Evolutionary conservation across 1,140 invertebrate genomes (phyloP).

Genomic region (Trialeurodes vaporariorum): DNA sequence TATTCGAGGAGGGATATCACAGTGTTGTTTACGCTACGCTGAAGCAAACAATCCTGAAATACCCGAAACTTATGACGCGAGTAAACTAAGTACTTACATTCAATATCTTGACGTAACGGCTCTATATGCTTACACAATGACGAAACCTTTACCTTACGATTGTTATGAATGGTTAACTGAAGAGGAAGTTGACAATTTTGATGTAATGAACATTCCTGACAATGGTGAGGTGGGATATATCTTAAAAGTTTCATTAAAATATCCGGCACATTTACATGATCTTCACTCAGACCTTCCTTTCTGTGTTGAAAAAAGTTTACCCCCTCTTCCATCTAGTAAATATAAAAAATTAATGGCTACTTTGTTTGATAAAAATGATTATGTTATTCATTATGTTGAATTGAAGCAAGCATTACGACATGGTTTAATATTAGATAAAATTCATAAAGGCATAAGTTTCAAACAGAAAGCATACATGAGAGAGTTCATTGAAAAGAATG

Average conservation of each 20-base stretch:
- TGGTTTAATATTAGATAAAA: constrained; percentile 37
- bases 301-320: constrained; percentile 27
- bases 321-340: constrained; percentile 14
- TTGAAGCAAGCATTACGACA: constrained; percentile 37
- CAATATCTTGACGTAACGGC: neutral
- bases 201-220: neutral
- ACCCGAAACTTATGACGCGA: neutral
- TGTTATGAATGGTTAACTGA: neutral
- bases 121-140: neutral
- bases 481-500: neutral
- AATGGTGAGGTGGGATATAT: neutral
- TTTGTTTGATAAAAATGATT: constrained; percentile 32
- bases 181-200: neutral
- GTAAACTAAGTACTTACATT: neutral
- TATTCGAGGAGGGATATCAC: neutral
- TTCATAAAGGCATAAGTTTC: constrained; percentile 40
- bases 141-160: neutral
- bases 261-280: constrained; percentile 20
- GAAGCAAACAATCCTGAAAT: neutral
- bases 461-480: neutral
- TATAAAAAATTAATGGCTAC: constrained; percentile 27
- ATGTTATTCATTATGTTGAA: constrained; percentile 39
- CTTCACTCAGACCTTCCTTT: constrained; percentile 35
- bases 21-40: neutral
- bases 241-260: constrained; percentile 3